Conservation (phyloP, 1,140 invertebrate species). For the Eciton burchellii region DNA sequence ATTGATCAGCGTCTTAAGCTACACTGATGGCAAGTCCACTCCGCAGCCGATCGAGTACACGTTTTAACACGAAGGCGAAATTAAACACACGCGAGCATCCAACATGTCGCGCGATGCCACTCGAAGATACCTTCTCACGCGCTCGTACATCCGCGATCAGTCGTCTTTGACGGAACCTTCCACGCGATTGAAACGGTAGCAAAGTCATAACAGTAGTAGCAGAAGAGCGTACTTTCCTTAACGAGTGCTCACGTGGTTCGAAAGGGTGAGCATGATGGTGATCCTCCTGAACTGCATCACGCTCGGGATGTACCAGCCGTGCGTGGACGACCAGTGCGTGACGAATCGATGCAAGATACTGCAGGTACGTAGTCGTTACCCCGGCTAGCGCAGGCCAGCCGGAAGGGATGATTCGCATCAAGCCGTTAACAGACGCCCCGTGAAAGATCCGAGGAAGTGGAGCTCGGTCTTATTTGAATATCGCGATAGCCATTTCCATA, state of each 20-base stretch:
- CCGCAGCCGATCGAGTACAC: too few species aligned
- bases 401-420: background rate
- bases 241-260: constrained; percentile 96
- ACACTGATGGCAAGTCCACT: too few species aligned
- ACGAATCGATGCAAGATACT: constrained; percentile 97
- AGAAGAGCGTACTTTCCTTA: constrained; percentile 88
- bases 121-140: too few species aligned
- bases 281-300: constrained; percentile 99
- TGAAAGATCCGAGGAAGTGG: background rate
- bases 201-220: too few species aligned
- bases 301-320: constrained; percentile 99
- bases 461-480: constrained; percentile 13
- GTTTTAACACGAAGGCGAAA: too few species aligned
- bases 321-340: constrained; percentile 96
- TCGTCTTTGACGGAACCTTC: too few species aligned
- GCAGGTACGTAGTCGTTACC: constrained; percentile 88
- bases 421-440: background rate
- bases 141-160: too few species aligned
- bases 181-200: too few species aligned
- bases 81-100: too few species aligned
- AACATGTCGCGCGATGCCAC: too few species aligned
- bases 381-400: background rate
- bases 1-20: too few species aligned
- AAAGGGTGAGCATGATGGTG: constrained; percentile 98
- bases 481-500: constrained; percentile 34